Evolutionary conservation across 2,797 vertebrate species (phyloP).

Genomic region (Galagoides demidoff): DNA sequence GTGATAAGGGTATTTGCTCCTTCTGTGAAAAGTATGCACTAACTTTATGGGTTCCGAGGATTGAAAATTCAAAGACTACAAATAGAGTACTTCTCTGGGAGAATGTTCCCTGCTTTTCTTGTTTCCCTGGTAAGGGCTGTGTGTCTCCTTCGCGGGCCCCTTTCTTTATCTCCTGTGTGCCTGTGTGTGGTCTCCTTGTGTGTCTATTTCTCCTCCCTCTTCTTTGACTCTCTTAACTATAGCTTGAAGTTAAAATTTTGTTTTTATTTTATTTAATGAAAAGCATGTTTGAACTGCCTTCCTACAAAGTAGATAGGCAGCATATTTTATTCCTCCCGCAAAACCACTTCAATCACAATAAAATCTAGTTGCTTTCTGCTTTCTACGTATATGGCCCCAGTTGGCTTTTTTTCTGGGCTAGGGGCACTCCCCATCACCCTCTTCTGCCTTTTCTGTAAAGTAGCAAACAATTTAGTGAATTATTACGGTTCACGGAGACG

Average conservation of each 20-base stretch:
- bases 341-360: conserved; percentile 11
- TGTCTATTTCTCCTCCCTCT: conserved; percentile 39
- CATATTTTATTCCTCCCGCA: conserved; percentile 18
- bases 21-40: neutral
- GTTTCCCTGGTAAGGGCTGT: neutral
- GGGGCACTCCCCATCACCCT: neutral
- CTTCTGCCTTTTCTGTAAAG: neutral
- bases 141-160: neutral
- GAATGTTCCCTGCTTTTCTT: neutral
- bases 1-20: neutral
- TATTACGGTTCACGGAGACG: neutral
- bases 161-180: neutral
- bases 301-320: conserved; percentile 21
- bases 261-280: conserved; percentile 69
- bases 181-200: conserved; percentile 56
- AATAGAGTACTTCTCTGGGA: neutral
- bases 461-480: neutral
- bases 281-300: conserved; percentile 19
- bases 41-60: neutral
- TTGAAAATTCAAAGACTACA: neutral
- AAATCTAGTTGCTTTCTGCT: conserved; percentile 24
- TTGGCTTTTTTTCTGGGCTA: neutral
- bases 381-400: neutral
- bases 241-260: conserved; percentile 32
- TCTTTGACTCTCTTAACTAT: conserved; percentile 54